Conservation (phyloP, 2,888 invertebrate species). For the Acleris holmiana region DNA sequence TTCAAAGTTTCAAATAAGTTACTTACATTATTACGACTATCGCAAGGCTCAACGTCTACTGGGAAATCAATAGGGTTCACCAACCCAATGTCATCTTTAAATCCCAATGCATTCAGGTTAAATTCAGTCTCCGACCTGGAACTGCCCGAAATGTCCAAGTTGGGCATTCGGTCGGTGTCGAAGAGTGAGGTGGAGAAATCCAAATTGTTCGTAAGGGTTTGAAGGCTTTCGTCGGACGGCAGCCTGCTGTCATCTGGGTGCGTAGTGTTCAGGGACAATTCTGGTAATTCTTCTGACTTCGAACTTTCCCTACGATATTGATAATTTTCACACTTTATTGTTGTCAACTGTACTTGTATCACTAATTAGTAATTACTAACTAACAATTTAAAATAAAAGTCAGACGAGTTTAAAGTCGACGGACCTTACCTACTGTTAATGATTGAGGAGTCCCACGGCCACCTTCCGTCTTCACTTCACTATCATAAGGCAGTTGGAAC, state of each 20-base stretch:
- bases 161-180: constrained; percentile 63
- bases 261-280: constrained; percentile 42
- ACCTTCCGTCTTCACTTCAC: too few relatives aligned
- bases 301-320: not conserved
- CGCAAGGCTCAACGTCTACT: constrained; percentile 6
- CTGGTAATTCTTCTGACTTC: constrained; percentile 21
- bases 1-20: not conserved
- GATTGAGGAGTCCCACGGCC: too few relatives aligned
- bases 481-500: too few relatives aligned
- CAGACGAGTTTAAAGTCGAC: too few relatives aligned
- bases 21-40: constrained; percentile 5
- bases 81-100: constrained; percentile 51
- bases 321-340: not conserved
- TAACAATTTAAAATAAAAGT: too few relatives aligned
- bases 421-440: too few relatives aligned
- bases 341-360: too few relatives aligned
- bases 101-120: constrained; percentile 49
- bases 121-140: constrained; percentile 60
- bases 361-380: too few relatives aligned
- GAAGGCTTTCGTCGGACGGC: constrained; percentile 68
- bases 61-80: constrained; percentile 37
- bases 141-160: constrained; percentile 60
- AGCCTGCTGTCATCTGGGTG: constrained; percentile 56
- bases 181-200: constrained; percentile 67
- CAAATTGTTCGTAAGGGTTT: constrained; percentile 61